A percentile compares a stretch with the other conserved stretches of the same genome.
These are phyloP conservation scores for Ceratosolen fusciceps DNA, from an alignment of 1,140 invertebrate genomes.

Conservation along the genomic window DNA sequence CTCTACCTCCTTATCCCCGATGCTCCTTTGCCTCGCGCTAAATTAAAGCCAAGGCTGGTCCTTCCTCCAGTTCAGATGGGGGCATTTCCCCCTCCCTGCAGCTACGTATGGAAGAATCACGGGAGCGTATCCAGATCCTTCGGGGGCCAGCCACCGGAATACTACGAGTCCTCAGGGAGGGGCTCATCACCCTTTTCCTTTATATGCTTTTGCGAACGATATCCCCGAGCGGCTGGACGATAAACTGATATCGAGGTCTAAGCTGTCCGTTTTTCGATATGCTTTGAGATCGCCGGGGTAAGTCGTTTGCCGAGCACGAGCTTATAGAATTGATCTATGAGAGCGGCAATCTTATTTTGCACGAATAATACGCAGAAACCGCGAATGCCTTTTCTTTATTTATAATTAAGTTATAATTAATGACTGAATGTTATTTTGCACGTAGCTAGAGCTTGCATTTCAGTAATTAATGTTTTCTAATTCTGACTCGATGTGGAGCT, in stretches of 20 bases:
- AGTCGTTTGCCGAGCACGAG: too few species aligned
- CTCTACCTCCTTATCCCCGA: conserved; percentile 13
- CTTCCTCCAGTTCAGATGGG: not conserved
- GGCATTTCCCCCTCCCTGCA: not conserved
- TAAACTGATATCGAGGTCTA: not conserved
- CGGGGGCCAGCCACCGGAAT: not conserved
- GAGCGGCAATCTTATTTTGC: too few species aligned
- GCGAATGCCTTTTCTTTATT: too few species aligned
- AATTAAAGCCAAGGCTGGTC: conserved; percentile 37
- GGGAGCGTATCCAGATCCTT: conserved; percentile 42
- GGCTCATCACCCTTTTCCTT: conserved; percentile 21
- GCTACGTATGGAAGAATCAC: conserved; percentile 10
- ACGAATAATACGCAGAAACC: too few species aligned
- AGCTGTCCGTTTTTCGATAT: not conserved
- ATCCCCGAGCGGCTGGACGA: not conserved
- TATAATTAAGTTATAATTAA: too few species aligned
- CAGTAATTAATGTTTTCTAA: too few species aligned
- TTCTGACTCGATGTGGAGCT: too few species aligned
- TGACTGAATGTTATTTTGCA: too few species aligned
- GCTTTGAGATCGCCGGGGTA: not conserved
- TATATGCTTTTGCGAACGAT: conserved; percentile 20
- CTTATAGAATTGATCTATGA: too few species aligned
- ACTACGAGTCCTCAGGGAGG: not conserved
- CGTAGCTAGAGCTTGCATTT: too few species aligned
- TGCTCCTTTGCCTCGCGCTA: conserved; percentile 29